phyloP scores from a whole-genome alignment of 2,113 vertebrate genomes.

The Empidonax traillii region DNA sequence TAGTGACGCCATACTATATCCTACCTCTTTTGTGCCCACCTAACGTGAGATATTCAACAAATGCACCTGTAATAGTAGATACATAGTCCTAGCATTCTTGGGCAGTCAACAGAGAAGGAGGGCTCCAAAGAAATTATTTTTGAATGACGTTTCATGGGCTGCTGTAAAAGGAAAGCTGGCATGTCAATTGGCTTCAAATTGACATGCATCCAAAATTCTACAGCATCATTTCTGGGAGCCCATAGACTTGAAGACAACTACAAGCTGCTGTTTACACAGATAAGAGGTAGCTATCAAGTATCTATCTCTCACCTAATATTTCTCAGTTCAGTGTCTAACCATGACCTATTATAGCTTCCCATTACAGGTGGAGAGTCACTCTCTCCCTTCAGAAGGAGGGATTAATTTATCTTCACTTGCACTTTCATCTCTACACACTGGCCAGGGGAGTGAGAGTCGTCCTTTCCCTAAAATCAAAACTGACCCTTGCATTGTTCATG shows the following conservation, averaged over 20 bases:
- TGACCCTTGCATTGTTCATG: not conserved
- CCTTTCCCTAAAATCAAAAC: not conserved
- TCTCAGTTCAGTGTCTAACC: not conserved
- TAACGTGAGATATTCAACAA: not conserved
- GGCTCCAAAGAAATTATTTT: not conserved
- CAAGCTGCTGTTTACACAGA: not conserved
- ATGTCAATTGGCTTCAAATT: not conserved
- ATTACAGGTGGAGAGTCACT: not conserved
- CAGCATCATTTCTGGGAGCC: not conserved
- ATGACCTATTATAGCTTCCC: not conserved
- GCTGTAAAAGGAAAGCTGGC: not conserved
- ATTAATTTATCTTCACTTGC: not conserved
- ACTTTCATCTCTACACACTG: accelerated
- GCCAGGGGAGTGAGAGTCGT: not conserved
- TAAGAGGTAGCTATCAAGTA: not conserved
- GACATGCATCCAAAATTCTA: not conserved
- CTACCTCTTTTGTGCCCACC: not conserved
- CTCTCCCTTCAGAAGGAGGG: not conserved
- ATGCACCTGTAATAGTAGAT: not conserved
- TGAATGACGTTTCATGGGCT: not conserved
- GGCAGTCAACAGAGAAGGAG: not conserved
- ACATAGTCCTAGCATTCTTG: not conserved
- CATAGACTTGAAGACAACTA: not conserved
- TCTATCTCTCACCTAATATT: not conserved
- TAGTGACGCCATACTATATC: not conserved